Base-by-base conservation (phyloP, 2,888 invertebrate species). In the Chorisops tibialis region DNA sequence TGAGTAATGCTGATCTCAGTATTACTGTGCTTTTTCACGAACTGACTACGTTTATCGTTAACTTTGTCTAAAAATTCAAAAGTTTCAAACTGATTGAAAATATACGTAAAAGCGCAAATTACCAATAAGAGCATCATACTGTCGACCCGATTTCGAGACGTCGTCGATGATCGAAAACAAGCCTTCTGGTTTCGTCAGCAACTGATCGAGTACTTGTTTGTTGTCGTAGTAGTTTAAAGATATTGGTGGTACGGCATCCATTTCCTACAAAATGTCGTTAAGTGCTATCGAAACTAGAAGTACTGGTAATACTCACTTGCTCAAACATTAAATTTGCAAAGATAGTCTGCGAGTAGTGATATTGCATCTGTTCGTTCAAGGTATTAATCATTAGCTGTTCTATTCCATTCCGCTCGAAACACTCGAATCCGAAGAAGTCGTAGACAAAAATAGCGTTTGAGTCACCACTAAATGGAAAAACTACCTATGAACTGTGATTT, bases 351-450 rank as follows among this genome's bases (percentile, higher is more conserved):
- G 94, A 91, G 76, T 93, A 96, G 69, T 93, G 87, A 74, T 93
- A 96, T 73, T 96, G 95, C 74, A 96, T 84, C 77, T 96, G 94
- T 74, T 96, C 96, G 73, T 96, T 96, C 63, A 91, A 83, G 1
- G 89, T 88, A 73, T 96, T 96, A 2, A 94, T 88, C 68, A 93
- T 86, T 7, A 96, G 80, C 74, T 96, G 95, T 69, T 95, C 92
- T 66, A 95, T 81, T 11, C 88, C 85, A 77, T 96, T 96, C 69
- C 86, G 83, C 68, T 87, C 85, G 74, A 89, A 93, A 73, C 94
- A 94, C 80, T 96, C 96, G 73, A 96, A 95, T 0, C 96, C 96
- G 72, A 89, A 94, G 78, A 93, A 86, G 74, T 96, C 96, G 70
- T 94, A 79, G 58, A 96, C 79, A 69, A 88, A 88, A 48, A 96